Base-by-base conservation (phyloP, 1,140 invertebrate species). In the Meloidogyne hapla region DNA sequence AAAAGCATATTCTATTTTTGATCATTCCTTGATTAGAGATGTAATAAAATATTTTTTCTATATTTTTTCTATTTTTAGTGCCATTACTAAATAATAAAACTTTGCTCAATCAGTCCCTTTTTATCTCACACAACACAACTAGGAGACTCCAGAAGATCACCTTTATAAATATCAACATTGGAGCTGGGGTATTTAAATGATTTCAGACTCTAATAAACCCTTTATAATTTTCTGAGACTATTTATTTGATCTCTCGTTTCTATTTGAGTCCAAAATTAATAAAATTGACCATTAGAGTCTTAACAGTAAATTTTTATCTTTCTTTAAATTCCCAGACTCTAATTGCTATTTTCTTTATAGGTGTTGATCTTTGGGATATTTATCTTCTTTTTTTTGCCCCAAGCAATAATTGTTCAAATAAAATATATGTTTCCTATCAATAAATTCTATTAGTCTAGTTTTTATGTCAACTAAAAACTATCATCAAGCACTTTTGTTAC, bases 401-500 rank as follows among this genome's bases (percentile, higher is more conserved):
- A 56, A 56, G 48, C 48, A 56, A 56, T 56, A 56, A n/a, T 56
- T n/a, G 48, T 56, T 56, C 48, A 56, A n/a, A 56, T n/a, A 56
- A 33, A 56, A 56, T 48, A 56, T 56, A 15, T 8, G 3, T 21
- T 56, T n/a, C 48, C 18, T 56, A 56, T 56, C 48, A 21, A 56
- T 56, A 56, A 56, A n/a, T 9, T 56, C n/a, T 56, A 45, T 5
- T 56, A 48, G 48, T n/a, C 18, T n/a, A 5, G 6, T n/a, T n/a
- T 56, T n/a, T 56, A 6, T 56, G 48, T 56, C 48, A 56, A 56
- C 48, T n/a, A 56, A 56, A 56, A 56, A 56, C 5, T 6, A 56
- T 4, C 12, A 56, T 56, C 48, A 56, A 56, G 48, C 48, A 56
- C 48, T 56, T 56, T 13, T 48, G 48, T 56, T 56, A 56, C 48